Base-by-base conservation (phyloP, 2,113 vertebrate genomes). In the Laticauda colubrina region DNA sequence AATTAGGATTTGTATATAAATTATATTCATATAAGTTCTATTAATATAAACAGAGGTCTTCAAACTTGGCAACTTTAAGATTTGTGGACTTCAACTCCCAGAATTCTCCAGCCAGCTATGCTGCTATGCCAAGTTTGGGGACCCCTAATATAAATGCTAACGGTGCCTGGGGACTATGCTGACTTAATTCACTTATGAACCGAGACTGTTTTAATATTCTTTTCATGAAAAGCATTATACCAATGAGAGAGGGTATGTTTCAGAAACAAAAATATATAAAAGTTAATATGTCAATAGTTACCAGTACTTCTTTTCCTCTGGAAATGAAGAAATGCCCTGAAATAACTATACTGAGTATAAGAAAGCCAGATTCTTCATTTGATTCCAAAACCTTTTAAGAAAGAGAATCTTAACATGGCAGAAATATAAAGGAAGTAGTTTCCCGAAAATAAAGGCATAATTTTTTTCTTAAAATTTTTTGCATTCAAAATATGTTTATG, bases 241-340 rank as follows among this genome's bases (percentile, higher is more conserved):
- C 51, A 15, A 87, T 61, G 1, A 53, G 26, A 61, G 20, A 20
- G 1, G 51, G 20, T 2, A 26, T 54, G 14, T 69, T 88, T 21
- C 64, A 64, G 29, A 88, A 3, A 43, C n/a, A 88, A 18, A 57
- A 26, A 53, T 88, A 39, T 75, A 92, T 56, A 53, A 43, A 61
- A 59, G 57, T 59, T n/a, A 90, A 59, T 39, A 90, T 85, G 48
- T 39, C 21, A 86, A 59, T 51, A 90, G n/a, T 90, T 90, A 93
- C 92, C 92, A 93, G 8, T 87, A 93, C 92, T 54, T 93, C 89
- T 34, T 93, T 93, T 90, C 56, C 81, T 93, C 48, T 93, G 55
- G 92, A 93, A 90, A 93, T 93, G 81, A 93, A 93, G 56, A 93
- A 93, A 64, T 93, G 92, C 45, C 92, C 92, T 29, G 92, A 93